phyloP scores from a whole-genome alignment of 2,113 vertebrate species.

The Cairina moschata region DNA sequence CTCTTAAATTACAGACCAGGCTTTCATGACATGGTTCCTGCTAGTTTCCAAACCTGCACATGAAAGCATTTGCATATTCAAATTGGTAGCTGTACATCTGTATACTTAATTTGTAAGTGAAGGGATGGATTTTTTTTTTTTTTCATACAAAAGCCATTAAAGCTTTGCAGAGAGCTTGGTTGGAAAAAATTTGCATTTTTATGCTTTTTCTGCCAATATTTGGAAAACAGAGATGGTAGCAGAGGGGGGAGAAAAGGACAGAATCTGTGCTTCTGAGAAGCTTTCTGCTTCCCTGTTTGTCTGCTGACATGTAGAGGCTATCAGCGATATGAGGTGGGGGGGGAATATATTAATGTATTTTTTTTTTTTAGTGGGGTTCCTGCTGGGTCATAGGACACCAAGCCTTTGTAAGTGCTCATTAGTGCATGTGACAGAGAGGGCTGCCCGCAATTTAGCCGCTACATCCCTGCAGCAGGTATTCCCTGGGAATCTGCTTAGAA shows the following conservation, averaged over 20 bases:
- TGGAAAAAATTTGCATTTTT: rapidly evolving
- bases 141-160: neutral
- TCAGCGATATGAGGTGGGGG: neutral
- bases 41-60: neutral
- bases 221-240: neutral
- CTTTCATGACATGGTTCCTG: neutral
- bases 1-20: neutral
- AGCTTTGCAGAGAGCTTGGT: neutral
- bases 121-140: neutral
- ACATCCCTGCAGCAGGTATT: neutral
- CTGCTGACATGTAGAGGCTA: neutral
- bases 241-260: neutral
- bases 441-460: neutral
- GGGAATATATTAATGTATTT: neutral
- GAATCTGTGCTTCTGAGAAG: neutral
- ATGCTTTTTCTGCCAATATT: neutral
- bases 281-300: neutral
- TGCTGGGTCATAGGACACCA: neutral
- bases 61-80: neutral
- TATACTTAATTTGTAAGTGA: neutral
- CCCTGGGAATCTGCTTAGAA: neutral
- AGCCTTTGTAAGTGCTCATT: neutral
- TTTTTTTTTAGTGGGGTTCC: neutral
- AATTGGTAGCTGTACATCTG: neutral
- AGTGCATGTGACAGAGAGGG: neutral